These are phyloP conservation scores for Anoplophora glabripennis DNA, from an alignment of 1,140 invertebrate species.

Conservation along the genomic window DNA sequence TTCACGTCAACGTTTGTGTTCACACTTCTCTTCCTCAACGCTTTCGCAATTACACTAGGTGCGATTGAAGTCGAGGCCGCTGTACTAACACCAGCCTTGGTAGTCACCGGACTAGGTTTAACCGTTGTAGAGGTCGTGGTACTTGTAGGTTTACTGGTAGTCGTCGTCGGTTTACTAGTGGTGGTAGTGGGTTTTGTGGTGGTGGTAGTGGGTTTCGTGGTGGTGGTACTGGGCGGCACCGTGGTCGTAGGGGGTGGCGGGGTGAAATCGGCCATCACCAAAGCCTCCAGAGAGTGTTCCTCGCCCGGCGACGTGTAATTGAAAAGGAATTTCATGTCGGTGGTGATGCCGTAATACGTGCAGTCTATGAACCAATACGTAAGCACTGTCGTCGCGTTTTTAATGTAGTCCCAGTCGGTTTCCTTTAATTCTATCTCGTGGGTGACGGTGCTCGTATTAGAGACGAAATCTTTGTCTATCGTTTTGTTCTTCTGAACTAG, in stretches of 20 bases:
- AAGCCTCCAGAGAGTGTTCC: constrained; percentile 64
- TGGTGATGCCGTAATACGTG: constrained; percentile 63
- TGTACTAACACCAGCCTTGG: constrained; percentile 6
- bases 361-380: constrained; percentile 80
- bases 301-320: constrained; percentile 61
- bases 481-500: constrained; percentile 60
- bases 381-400: constrained; percentile 59
- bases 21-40: constrained; percentile 16
- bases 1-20: constrained; percentile 7
- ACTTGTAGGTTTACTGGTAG: constrained; percentile 26
- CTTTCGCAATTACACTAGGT: constrained; percentile 13
- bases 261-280: constrained; percentile 66
- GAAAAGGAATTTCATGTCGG: constrained; percentile 58
- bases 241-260: constrained; percentile 60
- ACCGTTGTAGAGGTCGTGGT: constrained; percentile 29
- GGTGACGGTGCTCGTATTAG: constrained; percentile 56
- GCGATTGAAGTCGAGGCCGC: constrained; percentile 5
- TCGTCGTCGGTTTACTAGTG: constrained; percentile 26
- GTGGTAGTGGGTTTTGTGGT: constrained; percentile 39
- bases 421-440: constrained; percentile 58
- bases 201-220: constrained; percentile 43
- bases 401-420: constrained; percentile 60
- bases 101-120: constrained; percentile 22
- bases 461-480: constrained; percentile 58
- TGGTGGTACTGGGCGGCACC: constrained; percentile 57